Conservation (phyloP, 2,888 invertebrate species). For the Tipula confusa region DNA sequence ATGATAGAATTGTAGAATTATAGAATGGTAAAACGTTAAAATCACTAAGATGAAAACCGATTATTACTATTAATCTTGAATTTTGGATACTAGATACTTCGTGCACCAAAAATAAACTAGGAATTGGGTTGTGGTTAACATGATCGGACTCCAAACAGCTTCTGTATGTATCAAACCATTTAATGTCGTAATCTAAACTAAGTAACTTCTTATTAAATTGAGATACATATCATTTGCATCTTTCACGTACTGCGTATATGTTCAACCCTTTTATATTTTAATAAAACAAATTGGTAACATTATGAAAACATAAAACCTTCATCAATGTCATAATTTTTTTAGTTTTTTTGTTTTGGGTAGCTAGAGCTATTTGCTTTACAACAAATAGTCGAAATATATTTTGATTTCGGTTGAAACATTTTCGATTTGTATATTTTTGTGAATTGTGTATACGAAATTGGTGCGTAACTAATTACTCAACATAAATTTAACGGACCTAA, state of each 20-base stretch:
- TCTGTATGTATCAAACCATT: too few species aligned
- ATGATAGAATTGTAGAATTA: too few species aligned
- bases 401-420: neutral
- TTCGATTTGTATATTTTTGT: neutral
- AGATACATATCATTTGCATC: constrained; percentile 25
- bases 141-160: too few species aligned
- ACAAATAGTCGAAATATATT: neutral
- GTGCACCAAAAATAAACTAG: too few species aligned
- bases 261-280: neutral
- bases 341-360: neutral
- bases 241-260: neutral
- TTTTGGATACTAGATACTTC: too few species aligned
- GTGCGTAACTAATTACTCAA: constrained; percentile 25
- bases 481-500: neutral
- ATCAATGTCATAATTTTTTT: neutral
- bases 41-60: too few species aligned
- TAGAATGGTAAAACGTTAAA: too few species aligned
- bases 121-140: too few species aligned
- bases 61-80: too few species aligned
- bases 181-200: too few species aligned
- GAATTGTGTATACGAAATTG: neutral
- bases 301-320: neutral
- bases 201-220: neutral
- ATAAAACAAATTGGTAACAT: neutral
- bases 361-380: too few species aligned